Evolutionary conservation across 2,888 invertebrate genomes (phyloP), one percentile per base, ranked within the genome.

Genomic region (Ischnus inquisitorius): DNA sequence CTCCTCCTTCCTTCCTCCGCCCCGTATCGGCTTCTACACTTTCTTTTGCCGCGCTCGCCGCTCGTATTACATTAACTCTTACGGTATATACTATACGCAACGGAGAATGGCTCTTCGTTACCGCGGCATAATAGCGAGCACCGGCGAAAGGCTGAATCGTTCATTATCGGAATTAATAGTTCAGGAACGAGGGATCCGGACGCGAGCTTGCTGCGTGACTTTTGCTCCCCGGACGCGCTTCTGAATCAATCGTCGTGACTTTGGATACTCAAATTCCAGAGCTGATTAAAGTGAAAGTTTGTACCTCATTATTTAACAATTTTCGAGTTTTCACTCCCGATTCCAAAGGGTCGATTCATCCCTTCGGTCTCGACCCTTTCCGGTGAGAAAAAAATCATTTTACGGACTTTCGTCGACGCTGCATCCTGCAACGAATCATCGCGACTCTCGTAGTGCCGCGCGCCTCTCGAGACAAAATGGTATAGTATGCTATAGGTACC

Each of bases 141-240:
- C 25, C 60, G 76, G 79, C 79, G 81, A 86, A 87, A 87, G 86
- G 83, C 83, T 87, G 85, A 88, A 89, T 86, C 84, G 86, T 88
- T 89, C 87, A 88, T 88, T 88, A 88, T 83, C 81, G 81, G 85
- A 87, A 88, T 89, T 89, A 88, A 89, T 89, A 87, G 86, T 87
- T 86, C 75, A 82, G 74, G 34, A 34, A 34, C 6, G 34, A 34
- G 34, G 34, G 34, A 34, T 81, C 62, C 46, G 68, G 25, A 54
- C 28, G 39, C 57, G n/a, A 19, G 57, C 64, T n/a, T 19, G n/a
- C 62, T 69, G n/a, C 41, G 43, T 76, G 72, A 51, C 76, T 82
- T 79, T 71, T 60, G 43, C 69, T 62, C 48, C 14, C 43, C 60
- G 22, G n/a, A 51, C 10, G 60, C 51, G 28, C 34, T 51, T 51